Evolutionary conservation across 2,888 invertebrate species (phyloP), one percentile per base, ranked within the genome.

Genomic region (Nemurella pictetii): DNA sequence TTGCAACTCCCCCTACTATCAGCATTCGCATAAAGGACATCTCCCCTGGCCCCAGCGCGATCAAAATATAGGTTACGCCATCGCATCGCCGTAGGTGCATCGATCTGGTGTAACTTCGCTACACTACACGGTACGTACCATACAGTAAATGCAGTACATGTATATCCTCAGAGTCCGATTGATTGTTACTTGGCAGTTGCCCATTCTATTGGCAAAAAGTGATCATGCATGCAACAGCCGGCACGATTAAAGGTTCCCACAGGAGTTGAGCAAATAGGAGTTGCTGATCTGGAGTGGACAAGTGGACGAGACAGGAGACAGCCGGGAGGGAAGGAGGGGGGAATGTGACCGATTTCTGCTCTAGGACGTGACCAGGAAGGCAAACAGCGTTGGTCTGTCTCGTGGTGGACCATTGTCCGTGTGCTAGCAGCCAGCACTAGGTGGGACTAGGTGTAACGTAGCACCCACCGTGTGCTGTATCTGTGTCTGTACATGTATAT

Each of bases 311-410:
- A 36, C 35, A 29, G 80, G 83, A 83, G 83, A 73, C 36, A 74
- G 74, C 9, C 29, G 77, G 83, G 80, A 55, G 80, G 3, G 29
- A 30, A 74, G 82, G 25, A 29, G n/a, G 84, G 27, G 84, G 85
- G 80, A 74, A 82, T 81, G 73, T 78, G 83, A 83, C 80, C 80
- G 84, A 83, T 85, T 83, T 85, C 81, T 73, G 77, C 30, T 20
- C 15, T 25, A 25, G 32, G 7, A 84, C 85, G 85, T 85, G 85
- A 85, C 85, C 80, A 20, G 85, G 20, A 25, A 78, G 26, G 30
- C 83, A 85, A 85, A 25, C 26, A 83, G 77, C 80, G 81, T 81
- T 72, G 72, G 81, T 80, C 72, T 55, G 30, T 20, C 75, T 32
- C 2, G 73, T 7, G 73, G 75, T 55, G 55, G n/a, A n/a, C 3